Evolutionary conservation across 2,888 invertebrate species (phyloP).

Genomic region (Urechis unicinctus): DNA sequence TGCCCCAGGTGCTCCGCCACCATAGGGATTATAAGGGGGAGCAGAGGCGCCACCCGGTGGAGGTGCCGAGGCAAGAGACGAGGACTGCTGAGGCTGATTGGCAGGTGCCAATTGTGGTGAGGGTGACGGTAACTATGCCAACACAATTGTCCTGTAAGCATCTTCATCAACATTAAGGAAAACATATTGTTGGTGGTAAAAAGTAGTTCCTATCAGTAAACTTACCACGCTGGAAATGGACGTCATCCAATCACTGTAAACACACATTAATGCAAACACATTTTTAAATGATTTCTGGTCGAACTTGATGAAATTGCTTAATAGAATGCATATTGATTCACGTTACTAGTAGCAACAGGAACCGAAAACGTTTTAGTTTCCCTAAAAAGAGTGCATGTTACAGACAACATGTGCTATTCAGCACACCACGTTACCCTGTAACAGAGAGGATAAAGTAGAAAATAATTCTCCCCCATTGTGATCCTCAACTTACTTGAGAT

Average conservation of each 20-base stretch:
- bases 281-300: too few relatives aligned
- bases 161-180: neutral
- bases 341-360: too few relatives aligned
- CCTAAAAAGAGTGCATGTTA: too few relatives aligned
- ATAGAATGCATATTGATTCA: too few relatives aligned
- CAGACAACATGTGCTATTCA: too few relatives aligned
- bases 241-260: constrained; percentile 13
- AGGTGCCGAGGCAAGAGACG: constrained; percentile 2
- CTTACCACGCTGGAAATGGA: constrained; percentile 11
- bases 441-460: neutral
- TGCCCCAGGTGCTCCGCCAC: too few relatives aligned
- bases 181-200: neutral
- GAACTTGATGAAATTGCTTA: too few relatives aligned
- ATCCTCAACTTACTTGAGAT: constrained; percentile 11
- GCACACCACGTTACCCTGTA: too few relatives aligned
- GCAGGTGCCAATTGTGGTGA: neutral
- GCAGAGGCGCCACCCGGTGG: too few relatives aligned
- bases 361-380: too few relatives aligned
- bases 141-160: neutral
- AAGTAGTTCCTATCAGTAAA: neutral
- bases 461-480: neutral
- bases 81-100: constrained; percentile 6
- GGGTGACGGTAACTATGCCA: constrained; percentile 5
- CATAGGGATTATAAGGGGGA: neutral
- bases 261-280: neutral